These are phyloP conservation scores for Brachyopa scutellaris DNA, from an alignment of 2,888 invertebrate genomes.

Conservation along the genomic window DNA sequence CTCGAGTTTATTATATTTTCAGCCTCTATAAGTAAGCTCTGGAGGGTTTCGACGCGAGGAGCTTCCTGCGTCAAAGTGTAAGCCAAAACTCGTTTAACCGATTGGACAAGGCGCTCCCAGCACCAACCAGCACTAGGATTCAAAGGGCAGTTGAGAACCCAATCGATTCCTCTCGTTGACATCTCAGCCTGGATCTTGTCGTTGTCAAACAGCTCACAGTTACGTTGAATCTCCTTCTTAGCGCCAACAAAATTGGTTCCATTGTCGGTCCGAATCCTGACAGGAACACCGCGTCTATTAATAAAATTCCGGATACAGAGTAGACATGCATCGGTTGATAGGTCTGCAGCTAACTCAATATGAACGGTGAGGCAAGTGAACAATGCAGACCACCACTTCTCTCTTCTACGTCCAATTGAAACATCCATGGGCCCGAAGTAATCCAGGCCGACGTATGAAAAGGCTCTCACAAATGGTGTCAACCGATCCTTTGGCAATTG, in stretches of 20 bases:
- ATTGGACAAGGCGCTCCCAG: slow-evolving; percentile 71
- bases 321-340: not conserved
- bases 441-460: not conserved
- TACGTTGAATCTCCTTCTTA: not conserved
- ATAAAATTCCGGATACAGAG: not conserved
- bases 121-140: slow-evolving; percentile 69
- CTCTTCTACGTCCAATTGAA: not conserved
- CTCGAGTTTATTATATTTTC: no score
- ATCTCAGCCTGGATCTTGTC: not conserved
- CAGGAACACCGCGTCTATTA: no score
- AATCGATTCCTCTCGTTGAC: not conserved
- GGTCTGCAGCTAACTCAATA: not conserved
- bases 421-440: not conserved
- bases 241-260: not conserved
- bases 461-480: not conserved
- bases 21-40: no score
- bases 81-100: slow-evolving; percentile 28
- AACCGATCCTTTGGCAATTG: not conserved
- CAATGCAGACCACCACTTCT: not conserved
- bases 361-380: not conserved
- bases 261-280: not conserved
- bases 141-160: slow-evolving; percentile 55
- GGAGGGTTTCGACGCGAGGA: no score
- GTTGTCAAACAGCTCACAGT: not conserved
- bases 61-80: not conserved